phyloP scores from a whole-genome alignment of 2,888 invertebrate genomes.

The Timema cristinae region DNA sequence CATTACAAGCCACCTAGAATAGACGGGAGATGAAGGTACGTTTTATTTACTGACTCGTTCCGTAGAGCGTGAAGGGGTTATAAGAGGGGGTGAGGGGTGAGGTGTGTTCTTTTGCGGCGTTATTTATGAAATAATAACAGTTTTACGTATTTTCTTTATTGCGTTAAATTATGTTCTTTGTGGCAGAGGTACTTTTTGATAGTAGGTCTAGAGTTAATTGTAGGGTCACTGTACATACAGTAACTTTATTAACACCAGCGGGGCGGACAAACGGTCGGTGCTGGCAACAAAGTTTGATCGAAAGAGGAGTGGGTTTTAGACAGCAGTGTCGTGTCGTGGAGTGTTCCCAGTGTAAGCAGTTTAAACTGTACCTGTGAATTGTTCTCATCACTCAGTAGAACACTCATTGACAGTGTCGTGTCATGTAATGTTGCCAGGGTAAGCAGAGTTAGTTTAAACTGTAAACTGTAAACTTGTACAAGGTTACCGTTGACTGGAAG shows the following conservation, averaged over 20 bases:
- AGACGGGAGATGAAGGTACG: not conserved
- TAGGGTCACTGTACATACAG: not conserved
- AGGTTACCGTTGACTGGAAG: no score
- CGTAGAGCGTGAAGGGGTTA: not conserved
- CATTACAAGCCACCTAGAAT: no score
- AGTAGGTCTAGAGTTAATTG: constrained; percentile 1
- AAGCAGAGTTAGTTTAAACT: no score
- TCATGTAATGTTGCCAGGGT: no score
- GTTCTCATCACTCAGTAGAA: no score
- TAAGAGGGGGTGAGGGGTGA: not conserved
- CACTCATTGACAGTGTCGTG: no score
- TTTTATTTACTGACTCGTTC: constrained; percentile 11
- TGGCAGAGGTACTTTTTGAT: not conserved
- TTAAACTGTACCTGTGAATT: no score
- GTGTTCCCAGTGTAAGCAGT: no score
- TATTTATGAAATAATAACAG: constrained; percentile 15
- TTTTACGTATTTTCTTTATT: constrained; percentile 17
- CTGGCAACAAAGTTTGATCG: not conserved
- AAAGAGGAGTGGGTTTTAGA: no score
- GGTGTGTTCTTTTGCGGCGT: not conserved
- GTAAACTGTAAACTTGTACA: no score
- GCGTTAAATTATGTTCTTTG: constrained; percentile 13
- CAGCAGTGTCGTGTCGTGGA: no score
- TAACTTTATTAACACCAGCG: constrained; percentile 2
- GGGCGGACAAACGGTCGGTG: not conserved